Conservation (phyloP, 2,888 invertebrate species). For the Drosophila atroscutellata region DNA sequence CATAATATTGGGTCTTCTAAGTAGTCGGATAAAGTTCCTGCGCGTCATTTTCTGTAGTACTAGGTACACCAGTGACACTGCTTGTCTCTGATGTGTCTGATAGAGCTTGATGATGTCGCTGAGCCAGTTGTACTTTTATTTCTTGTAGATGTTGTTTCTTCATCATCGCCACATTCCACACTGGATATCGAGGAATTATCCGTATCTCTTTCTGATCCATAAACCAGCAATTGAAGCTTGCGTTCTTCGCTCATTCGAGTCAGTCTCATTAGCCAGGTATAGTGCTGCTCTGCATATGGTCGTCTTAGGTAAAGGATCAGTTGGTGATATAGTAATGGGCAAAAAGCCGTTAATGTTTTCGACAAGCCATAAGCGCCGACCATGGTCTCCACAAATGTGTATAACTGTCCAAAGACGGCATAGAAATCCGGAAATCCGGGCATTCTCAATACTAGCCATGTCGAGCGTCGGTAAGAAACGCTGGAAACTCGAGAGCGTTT, state of each 20-base stretch:
- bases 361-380: conserved; percentile 86
- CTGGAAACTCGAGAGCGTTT: neutral
- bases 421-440: conserved; percentile 92
- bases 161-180: conserved; percentile 71
- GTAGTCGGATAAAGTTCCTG: conserved; percentile 33
- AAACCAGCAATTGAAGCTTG: conserved; percentile 54
- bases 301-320: conserved; percentile 88
- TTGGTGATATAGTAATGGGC: conserved; percentile 89
- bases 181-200: conserved; percentile 58
- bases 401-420: conserved; percentile 92
- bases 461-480: conserved; percentile 6
- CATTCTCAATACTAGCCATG: conserved; percentile 94
- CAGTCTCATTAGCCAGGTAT: too few relatives aligned
- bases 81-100: conserved; percentile 22
- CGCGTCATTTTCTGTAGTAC: conserved; percentile 15
- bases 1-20: conserved; percentile 24
- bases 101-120: conserved; percentile 8
- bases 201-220: conserved; percentile 29
- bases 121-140: conserved; percentile 14
- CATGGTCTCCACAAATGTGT: conserved; percentile 93
- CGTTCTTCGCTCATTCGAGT: conserved; percentile 78
- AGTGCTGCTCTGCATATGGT: conserved; percentile 88
- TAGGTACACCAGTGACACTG: conserved; percentile 2
- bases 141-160: conserved; percentile 40
- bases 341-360: conserved; percentile 93